These are phyloP conservation scores for Eurypyga helias DNA, from an alignment of 2,113 vertebrate genomes.

Conservation along the genomic window DNA sequence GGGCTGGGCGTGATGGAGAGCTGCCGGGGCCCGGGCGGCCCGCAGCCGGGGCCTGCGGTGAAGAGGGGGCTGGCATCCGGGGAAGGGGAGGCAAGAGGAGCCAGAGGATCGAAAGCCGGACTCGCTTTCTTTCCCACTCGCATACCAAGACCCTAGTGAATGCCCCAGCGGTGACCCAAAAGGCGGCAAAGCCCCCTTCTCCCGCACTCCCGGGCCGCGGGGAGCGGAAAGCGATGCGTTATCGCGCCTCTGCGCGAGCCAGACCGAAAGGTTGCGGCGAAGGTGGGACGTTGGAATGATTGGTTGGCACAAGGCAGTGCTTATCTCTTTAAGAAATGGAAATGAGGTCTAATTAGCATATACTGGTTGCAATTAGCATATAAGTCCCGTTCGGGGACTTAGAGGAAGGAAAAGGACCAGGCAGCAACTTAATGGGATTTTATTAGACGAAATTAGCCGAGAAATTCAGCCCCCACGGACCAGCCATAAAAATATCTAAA, in stretches of 20 bases:
- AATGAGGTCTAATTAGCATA: constrained; percentile 82
- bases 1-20: constrained; percentile 32
- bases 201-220: neutral
- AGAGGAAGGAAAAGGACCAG: constrained; percentile 76
- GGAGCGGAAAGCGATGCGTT: constrained; percentile 28
- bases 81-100: neutral
- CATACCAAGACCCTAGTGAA: neutral
- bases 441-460: constrained; percentile 81
- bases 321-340: constrained; percentile 83
- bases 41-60: neutral
- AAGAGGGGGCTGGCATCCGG: neutral
- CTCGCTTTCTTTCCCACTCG: neutral
- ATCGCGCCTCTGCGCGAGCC: constrained; percentile 17
- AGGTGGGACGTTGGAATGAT: constrained; percentile 60
- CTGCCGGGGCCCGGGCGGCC: neutral
- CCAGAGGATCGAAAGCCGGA: neutral
- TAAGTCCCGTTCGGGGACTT: constrained; percentile 80
- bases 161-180: neutral
- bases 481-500: constrained; percentile 84
- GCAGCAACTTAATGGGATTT: constrained; percentile 81
- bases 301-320: constrained; percentile 60
- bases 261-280: constrained; percentile 51
- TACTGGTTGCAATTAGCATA: constrained; percentile 82
- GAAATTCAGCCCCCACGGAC: constrained; percentile 80
- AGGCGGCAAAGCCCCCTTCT: neutral